These are phyloP conservation scores for Hormaphis cornu DNA, from an alignment of 1,140 invertebrate species.

Conservation along the genomic window DNA sequence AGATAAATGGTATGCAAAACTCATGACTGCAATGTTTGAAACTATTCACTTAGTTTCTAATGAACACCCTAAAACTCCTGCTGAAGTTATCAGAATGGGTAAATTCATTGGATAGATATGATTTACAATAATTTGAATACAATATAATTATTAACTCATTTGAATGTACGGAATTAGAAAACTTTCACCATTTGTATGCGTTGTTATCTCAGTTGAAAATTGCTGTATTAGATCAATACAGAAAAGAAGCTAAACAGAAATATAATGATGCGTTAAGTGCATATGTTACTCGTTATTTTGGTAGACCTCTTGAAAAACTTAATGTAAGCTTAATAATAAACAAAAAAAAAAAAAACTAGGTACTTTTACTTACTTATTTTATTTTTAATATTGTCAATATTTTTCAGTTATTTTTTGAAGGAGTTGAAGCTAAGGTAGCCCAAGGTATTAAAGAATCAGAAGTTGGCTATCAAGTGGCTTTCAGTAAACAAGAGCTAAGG, in stretches of 20 bases:
- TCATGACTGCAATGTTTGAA: conserved; percentile 79
- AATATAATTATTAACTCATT: conserved; percentile 14
- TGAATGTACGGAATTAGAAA: conserved; percentile 54
- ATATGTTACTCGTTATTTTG: conserved; percentile 92
- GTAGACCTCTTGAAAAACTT: conserved; percentile 87
- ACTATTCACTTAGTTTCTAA: conserved; percentile 67
- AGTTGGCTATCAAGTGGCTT: conserved; percentile 95
- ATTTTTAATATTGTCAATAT: neutral
- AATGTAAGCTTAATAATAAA: conserved; percentile 59
- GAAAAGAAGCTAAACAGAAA: conserved; percentile 83
- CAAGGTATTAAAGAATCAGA: conserved; percentile 93
- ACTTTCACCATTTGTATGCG: conserved; percentile 89
- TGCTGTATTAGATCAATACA: conserved; percentile 70
- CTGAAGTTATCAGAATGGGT: conserved; percentile 90
- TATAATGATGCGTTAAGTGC: conserved; percentile 82
- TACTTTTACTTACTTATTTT: too few species aligned
- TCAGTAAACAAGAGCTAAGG: conserved; percentile 90
- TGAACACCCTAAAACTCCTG: conserved; percentile 87
- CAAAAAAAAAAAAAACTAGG: too few species aligned
- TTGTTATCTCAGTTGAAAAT: conserved; percentile 85
- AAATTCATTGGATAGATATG: conserved; percentile 35
- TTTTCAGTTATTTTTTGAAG: conserved; percentile 85
- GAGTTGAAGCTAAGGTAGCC: conserved; percentile 79
- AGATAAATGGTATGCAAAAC: conserved; percentile 86
- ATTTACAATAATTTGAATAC: neutral